These are phyloP conservation scores for Thymelicus acteon DNA, from an alignment of 2,888 invertebrate genomes.

Conservation along the genomic window DNA sequence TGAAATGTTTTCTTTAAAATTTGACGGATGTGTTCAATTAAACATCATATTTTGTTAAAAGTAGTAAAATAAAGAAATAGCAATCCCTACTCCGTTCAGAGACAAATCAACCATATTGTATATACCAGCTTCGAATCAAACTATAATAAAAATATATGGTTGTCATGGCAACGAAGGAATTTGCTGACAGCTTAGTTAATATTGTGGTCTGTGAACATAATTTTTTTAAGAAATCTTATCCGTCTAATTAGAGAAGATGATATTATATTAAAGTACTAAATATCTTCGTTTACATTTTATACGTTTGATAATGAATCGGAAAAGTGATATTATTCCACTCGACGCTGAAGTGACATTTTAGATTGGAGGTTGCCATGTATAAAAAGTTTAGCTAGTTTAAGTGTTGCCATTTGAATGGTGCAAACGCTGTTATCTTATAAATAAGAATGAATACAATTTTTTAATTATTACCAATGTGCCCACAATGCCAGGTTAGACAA, in stretches of 20 bases:
- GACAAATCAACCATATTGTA: too few relatives aligned
- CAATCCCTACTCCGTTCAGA: too few relatives aligned
- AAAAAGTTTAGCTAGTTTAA: slow-evolving; percentile 23
- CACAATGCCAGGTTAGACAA: not conserved
- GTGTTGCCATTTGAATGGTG: slow-evolving; percentile 9
- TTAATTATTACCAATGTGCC: slow-evolving; percentile 1
- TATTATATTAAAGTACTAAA: not conserved
- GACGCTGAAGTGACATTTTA: slow-evolving; percentile 8
- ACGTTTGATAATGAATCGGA: slow-evolving; percentile 1
- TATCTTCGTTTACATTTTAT: slow-evolving; percentile 5
- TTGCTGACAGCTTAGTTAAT: not conserved
- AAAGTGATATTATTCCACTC: slow-evolving; percentile 30
- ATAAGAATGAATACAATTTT: slow-evolving; percentile 6
- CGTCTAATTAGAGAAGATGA: too few relatives aligned
- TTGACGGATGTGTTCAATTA: too few relatives aligned
- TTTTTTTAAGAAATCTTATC: too few relatives aligned
- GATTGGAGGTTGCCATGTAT: slow-evolving; percentile 21
- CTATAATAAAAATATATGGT: too few relatives aligned
- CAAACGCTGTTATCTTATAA: slow-evolving; percentile 3
- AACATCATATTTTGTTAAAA: too few relatives aligned
- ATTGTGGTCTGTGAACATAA: too few relatives aligned
- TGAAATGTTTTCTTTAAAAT: too few relatives aligned
- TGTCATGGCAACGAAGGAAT: not conserved
- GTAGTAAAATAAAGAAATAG: too few relatives aligned
- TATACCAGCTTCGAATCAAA: too few relatives aligned